Percentiles rank a stretch among this genome's conserved stretches.
Conservation (phyloP, 1,140 invertebrate genomes). For the Kradibia gibbosae region DNA sequence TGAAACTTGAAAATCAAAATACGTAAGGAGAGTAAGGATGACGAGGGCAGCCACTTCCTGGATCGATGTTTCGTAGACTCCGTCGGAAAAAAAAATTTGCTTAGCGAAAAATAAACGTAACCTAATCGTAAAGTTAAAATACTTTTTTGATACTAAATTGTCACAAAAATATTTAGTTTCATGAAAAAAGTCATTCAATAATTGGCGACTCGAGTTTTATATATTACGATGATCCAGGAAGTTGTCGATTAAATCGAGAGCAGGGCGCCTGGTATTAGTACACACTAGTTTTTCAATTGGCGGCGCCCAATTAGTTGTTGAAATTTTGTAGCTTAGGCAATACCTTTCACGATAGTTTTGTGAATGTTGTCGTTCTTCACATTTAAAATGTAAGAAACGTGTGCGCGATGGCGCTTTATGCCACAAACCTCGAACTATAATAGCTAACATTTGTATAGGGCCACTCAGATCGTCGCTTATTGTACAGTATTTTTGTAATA, state of each 20-base stretch:
- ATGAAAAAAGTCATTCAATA: conserved; percentile 11
- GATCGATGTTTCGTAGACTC: conserved; percentile 5
- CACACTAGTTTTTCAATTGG: conserved; percentile 68
- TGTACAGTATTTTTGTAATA: conserved; percentile 44
- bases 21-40: conserved; percentile 31
- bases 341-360: conserved; percentile 68
- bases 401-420: conserved; percentile 51
- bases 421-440: conserved; percentile 52
- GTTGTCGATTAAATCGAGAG: conserved; percentile 62
- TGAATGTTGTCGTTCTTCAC: conserved; percentile 64
- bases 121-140: not conserved
- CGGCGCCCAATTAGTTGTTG: conserved; percentile 71
- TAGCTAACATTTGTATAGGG: not conserved
- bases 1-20: not conserved
- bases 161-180: not conserved
- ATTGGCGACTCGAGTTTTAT: not conserved
- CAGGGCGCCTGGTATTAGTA: conserved; percentile 72
- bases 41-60: conserved; percentile 44
- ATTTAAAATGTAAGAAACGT: conserved; percentile 36
- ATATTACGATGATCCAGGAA: conserved; percentile 49
- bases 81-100: not conserved
- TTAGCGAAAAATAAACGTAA: not conserved
- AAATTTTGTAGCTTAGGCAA: conserved; percentile 71
- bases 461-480: conserved; percentile 32
- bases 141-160: not conserved